Evolutionary conservation across 2,797 vertebrate genomes (phyloP), one percentile per base, ranked within the genome.

Genomic region (Takifugu rubripes): DNA sequence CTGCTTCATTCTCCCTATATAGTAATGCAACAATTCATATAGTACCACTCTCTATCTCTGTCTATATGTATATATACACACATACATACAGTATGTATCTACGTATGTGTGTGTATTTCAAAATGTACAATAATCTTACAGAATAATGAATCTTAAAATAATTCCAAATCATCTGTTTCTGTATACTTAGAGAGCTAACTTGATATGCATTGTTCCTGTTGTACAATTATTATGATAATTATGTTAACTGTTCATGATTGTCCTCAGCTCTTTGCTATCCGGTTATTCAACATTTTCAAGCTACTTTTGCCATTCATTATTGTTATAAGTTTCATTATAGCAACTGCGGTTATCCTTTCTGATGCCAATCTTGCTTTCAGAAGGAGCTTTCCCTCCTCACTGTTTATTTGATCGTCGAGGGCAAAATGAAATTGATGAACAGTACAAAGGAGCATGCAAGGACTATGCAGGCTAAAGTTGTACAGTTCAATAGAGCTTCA

Each of bases 341-440:
- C 63, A 62, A 44, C 21, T 16, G 65, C 74, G 70, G 68, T 82
- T 86, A 81, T 83, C 77, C 73, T 42, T 68, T 66, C 61, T 68
- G 63, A 82, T 52, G 70, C 70, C 74, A 74, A 75, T 83, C 78
- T 63, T 52, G 70, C 78, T 78, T 82, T 84, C 77, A 80, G 78
- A 85, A 63, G 83, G 63, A 63, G 68, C 66, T 59, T 72, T 72
- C 66, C 57, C 69, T 67, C 72, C 58, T 64, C 63, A 58, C 47
- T 78, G 66, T 85, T 87, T 84, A 82, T 87, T 87, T 85, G 77
- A 88, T 86, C 64, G 79, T 89, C 83, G 85, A 89, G 87, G 85
- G 82, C 87, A 84, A 79, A 71, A 65, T 60, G 47, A 70, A 81
- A 77, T 74, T 81, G 81, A 88, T 70, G 82, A 83, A 78, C 66